Conservation (phyloP, 2,888 invertebrate species). For the Emmelina monodactyla region DNA sequence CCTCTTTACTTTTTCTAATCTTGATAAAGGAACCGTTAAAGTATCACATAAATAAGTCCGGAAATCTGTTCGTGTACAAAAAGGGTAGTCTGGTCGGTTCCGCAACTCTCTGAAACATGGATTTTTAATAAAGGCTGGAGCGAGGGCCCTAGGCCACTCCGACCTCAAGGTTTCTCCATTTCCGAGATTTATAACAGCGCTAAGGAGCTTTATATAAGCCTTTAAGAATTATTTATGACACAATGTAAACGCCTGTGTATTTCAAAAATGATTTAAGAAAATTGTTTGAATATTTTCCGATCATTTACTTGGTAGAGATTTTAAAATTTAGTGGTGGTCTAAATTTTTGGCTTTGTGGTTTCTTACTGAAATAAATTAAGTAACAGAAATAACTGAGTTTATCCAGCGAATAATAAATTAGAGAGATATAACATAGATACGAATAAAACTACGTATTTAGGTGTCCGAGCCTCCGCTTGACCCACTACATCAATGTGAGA, state of each 20-base stretch:
- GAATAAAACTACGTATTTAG: too few species aligned
- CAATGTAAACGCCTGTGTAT: neutral
- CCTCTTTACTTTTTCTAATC: too few species aligned
- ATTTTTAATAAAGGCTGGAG: conserved; percentile 5
- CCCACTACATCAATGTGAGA: too few species aligned
- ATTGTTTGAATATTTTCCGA: neutral
- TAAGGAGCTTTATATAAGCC: conserved; percentile 14
- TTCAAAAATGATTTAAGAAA: neutral
- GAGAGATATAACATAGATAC: too few species aligned
- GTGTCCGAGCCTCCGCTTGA: too few species aligned
- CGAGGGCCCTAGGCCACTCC: conserved; percentile 9
- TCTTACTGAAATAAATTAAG: too few species aligned
- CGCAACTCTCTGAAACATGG: conserved; percentile 5
- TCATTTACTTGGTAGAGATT: too few species aligned
- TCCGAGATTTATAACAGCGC: conserved; percentile 15
- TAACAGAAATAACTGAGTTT: too few species aligned
- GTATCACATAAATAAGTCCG: too few species aligned
- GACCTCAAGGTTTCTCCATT: conserved; percentile 12
- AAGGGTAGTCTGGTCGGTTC: neutral
- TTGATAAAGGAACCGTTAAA: too few species aligned
- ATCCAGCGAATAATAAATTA: too few species aligned
- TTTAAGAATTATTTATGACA: conserved; percentile 14
- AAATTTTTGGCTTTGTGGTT: neutral
- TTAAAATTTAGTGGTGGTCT: neutral
- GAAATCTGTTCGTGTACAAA: neutral